Base-by-base conservation (phyloP, 92 coral and sea anemone species). In the Epizoanthus fatuus region DNA sequence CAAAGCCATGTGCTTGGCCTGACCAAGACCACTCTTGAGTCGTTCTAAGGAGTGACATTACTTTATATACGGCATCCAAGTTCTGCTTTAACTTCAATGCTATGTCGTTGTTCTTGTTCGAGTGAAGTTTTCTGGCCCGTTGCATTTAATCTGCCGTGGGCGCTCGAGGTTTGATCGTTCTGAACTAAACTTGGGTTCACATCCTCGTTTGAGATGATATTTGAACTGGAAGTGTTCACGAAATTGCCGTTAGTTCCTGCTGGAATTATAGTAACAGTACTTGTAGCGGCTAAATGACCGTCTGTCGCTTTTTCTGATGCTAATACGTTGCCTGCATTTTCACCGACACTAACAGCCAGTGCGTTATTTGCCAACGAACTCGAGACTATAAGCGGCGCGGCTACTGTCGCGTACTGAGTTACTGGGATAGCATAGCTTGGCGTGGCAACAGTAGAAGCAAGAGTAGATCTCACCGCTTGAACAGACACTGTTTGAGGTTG, bases 381-480 rank as follows among this genome's bases (percentile, higher is more conserved):
- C 64, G 98, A 90, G 40, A 95, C 92, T 6, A 91, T 72, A 10
- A 94, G 91, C 19, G 92, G 95, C 16, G 90, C 90, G 17, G 82
- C 70, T 5, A 77, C 82, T 22, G 91, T 83, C 3, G 91, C 91
- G 89, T 87, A 88, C 76, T 95, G 98, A 51, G 93, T 80, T n/a
- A 95, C 84, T 2, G 98, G 98, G 56, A 95, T 95, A 47, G 98
- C 98, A 80, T 95, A 95, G 62, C 96, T 95, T 2, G 98, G 98
- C 37, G 94, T 92, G 12, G 94, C 91, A 14, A 95, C 80, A n/a
- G 94, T 92, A 1, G 95, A 87, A 55, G 95, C 94, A 19, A 87
- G 95, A 25, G 95, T 95, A 9, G 84, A 75, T 71, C 96, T 90
- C 14, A 92, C 91, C 59, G 98, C 95, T 63, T 95, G 98, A 13